A percentile compares a stretch with the other conserved stretches of the same genome.
phyloP scores from a whole-genome alignment of 2,797 vertebrate genomes.

The Takifugu ocellatus region DNA sequence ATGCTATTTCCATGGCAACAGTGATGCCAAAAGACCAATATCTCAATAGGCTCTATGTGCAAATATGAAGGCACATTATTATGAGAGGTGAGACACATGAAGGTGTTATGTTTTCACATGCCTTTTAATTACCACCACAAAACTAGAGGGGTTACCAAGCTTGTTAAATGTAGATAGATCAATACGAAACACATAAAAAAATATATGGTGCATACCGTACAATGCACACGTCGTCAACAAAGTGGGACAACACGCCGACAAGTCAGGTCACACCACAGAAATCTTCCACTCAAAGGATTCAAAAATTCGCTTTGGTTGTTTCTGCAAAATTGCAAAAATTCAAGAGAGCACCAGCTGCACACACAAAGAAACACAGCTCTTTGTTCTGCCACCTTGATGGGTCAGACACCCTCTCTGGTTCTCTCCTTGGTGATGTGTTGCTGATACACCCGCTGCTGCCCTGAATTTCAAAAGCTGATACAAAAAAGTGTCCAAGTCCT shows the following conservation, averaged over 20 bases:
- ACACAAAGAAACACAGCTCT: constrained; percentile 3
- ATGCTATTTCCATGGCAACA: no score
- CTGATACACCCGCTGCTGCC: constrained; percentile 24
- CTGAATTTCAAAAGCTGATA: constrained; percentile 42
- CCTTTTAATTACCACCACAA: no score
- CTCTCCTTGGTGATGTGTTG: constrained; percentile 16
- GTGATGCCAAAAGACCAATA: no score
- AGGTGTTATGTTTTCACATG: no score
- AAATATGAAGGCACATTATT: no score
- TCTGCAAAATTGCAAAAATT: constrained; percentile 5
- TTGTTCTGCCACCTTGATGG: constrained; percentile 35
- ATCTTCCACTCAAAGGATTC: constrained; percentile 16
- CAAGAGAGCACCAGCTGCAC: not conserved
- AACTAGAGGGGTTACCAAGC: no score
- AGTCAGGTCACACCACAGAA: constrained; percentile 5
- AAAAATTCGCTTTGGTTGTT: constrained; percentile 21
- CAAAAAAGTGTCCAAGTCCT: constrained; percentile 29
- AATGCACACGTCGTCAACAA: not conserved
- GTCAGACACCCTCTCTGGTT: constrained; percentile 30
- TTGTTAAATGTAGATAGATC: no score
- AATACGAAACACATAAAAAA: no score
- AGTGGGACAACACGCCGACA: no score
- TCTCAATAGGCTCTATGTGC: no score
- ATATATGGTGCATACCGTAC: no score
- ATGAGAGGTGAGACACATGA: no score